A percentile compares a stretch with the other conserved stretches of the same genome.
Evolutionary conservation across 2,113 vertebrate genomes (phyloP).

Genomic region (Hemiscyllium ocellatum): DNA sequence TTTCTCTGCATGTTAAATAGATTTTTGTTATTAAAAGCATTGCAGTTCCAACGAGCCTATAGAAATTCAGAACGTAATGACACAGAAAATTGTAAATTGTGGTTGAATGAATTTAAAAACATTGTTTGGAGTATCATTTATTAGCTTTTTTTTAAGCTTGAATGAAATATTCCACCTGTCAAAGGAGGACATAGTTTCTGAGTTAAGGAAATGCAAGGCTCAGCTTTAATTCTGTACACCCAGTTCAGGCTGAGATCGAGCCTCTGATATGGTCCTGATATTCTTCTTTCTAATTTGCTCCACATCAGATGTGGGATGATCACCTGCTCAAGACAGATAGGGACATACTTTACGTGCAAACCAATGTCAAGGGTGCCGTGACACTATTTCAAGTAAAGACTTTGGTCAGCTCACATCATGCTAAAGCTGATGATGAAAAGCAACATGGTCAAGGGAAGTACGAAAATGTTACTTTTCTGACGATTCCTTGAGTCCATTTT

Average conservation of each 20-base stretch:
- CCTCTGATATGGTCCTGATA: neutral
- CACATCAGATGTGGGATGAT: neutral
- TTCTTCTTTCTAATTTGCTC: neutral
- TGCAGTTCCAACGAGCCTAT: neutral
- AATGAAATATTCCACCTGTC: neutral
- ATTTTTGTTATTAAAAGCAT: neutral
- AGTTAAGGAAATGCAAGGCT: neutral
- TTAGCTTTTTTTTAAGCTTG: neutral
- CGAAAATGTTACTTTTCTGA: neutral
- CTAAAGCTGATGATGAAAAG: neutral
- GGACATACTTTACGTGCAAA: neutral
- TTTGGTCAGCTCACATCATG: neutral
- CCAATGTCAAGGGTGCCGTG: neutral
- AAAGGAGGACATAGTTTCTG: neutral
- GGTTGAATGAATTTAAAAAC: neutral
- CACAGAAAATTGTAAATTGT: neutral
- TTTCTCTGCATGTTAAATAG: neutral
- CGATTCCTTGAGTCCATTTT: neutral
- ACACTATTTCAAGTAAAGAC: neutral
- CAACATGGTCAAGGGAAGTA: neutral
- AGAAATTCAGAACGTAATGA: neutral
- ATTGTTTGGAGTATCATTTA: neutral
- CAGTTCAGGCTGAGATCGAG: neutral
- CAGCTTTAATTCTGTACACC: neutral
- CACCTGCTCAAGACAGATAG: neutral